Evolutionary conservation across 2,888 invertebrate genomes (phyloP).

Genomic region (Cephus nigrinus): DNA sequence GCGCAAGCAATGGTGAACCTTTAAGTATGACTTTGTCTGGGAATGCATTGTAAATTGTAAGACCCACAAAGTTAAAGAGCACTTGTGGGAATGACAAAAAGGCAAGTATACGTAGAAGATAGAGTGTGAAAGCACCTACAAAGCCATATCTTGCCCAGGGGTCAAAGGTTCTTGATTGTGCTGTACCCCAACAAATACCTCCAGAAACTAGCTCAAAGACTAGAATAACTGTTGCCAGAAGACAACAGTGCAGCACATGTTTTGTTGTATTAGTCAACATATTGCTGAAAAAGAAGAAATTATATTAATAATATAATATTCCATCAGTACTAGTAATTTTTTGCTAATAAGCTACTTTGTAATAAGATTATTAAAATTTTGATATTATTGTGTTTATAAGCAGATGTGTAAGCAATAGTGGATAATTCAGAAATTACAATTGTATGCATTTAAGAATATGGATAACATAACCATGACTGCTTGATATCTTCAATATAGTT

Average conservation of each 20-base stretch:
- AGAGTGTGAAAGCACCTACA: conserved; percentile 78
- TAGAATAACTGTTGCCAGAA: conserved; percentile 80
- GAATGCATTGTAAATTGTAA: conserved; percentile 93
- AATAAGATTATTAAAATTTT: not conserved
- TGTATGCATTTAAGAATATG: not conserved
- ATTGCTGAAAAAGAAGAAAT: not conserved
- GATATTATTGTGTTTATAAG: not conserved
- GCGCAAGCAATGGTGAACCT: conserved; percentile 90
- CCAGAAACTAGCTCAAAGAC: conserved; percentile 72
- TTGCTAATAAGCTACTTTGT: not conserved
- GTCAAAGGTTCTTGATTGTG: conserved; percentile 73
- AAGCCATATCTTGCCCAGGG: conserved; percentile 87
- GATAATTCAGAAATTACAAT: not conserved
- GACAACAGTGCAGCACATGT: conserved; percentile 83
- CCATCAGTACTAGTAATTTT: not conserved
- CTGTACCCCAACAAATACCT: conserved; percentile 55
- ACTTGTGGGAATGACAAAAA: conserved; percentile 91
- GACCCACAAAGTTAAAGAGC: conserved; percentile 86
- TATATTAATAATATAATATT: not conserved
- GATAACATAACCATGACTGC: not conserved
- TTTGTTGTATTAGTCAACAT: conserved; percentile 77
- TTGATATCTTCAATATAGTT: not conserved
- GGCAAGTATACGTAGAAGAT: conserved; percentile 82
- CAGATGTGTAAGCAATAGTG: not conserved
- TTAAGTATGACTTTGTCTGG: conserved; percentile 90